These are phyloP conservation scores for Rhynchonycteris naso DNA, from an alignment of 2,797 vertebrate genomes.

Conservation along the genomic window DNA sequence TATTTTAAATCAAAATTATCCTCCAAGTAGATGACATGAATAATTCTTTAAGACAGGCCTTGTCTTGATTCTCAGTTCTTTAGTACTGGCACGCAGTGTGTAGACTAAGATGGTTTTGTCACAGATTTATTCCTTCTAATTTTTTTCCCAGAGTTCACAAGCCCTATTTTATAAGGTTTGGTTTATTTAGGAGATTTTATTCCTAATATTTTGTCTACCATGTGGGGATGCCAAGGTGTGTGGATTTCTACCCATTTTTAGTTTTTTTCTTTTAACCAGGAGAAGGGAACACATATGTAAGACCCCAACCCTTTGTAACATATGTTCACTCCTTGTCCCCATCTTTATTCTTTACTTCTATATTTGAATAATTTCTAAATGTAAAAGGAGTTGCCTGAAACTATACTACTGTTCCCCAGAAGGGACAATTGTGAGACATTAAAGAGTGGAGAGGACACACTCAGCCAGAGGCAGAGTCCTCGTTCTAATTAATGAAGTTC, in stretches of 20 bases:
- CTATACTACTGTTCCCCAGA: constrained; percentile 42
- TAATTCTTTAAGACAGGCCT: constrained; percentile 5
- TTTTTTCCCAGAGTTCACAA: background rate
- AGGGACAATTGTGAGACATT: constrained; percentile 57
- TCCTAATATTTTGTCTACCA: background rate
- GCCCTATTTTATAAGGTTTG: background rate
- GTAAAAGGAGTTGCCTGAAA: constrained; percentile 49
- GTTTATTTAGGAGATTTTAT: constrained; percentile 7
- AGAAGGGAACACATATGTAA: constrained; percentile 9
- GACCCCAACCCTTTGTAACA: background rate
- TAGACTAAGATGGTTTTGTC: constrained; percentile 21
- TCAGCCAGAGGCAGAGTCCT: constrained; percentile 66
- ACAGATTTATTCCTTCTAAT: background rate
- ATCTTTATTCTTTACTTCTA: constrained; percentile 12
- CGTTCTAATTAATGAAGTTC: constrained; percentile 57
- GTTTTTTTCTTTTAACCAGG: background rate
- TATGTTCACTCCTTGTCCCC: background rate
- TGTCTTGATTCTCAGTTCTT: background rate
- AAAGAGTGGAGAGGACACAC: constrained; percentile 51
- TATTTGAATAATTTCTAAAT: constrained; percentile 55
- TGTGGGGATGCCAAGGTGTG: background rate
- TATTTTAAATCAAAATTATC: constrained; percentile 25
- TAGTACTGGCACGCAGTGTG: background rate
- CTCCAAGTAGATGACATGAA: background rate
- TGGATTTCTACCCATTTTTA: constrained; percentile 29